These are phyloP conservation scores for Drosophila sordidula DNA, from an alignment of 2,888 invertebrate genomes.

Conservation along the genomic window DNA sequence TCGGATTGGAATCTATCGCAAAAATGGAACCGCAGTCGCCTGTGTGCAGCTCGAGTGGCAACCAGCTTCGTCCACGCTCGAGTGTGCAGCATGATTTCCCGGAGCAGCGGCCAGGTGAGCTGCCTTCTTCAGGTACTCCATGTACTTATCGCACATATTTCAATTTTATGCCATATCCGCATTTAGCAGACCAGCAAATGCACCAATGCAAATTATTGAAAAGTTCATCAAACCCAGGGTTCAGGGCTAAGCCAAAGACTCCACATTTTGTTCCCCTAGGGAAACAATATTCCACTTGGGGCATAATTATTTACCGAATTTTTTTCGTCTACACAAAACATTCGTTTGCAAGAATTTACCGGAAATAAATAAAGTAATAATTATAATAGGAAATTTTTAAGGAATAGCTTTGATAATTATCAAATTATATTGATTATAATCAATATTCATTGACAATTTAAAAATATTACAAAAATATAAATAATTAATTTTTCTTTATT, in stretches of 20 bases:
- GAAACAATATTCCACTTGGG: no score
- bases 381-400: no score
- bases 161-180: conserved; percentile 65
- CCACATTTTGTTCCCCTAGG: background rate
- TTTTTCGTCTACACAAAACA: no score
- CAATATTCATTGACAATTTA: no score
- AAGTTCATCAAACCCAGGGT: conserved; percentile 59
- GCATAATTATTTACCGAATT: no score
- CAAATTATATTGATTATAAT: no score
- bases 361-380: no score
- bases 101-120: conserved; percentile 25
- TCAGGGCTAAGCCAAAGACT: background rate
- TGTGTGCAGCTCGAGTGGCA: conserved; percentile 41
- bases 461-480: no score
- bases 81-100: conserved; percentile 72
- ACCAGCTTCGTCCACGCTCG: conserved; percentile 55
- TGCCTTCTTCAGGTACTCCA: conserved; percentile 31
- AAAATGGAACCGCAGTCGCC: conserved; percentile 62
- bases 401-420: no score
- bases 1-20: conserved; percentile 56
- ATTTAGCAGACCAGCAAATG: conserved; percentile 25
- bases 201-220: conserved; percentile 64
- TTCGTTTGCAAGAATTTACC: no score
- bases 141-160: conserved; percentile 45
- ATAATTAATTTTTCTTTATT: no score